phyloP scores from a whole-genome alignment of 2,113 vertebrate species.

The Paramormyrops kingsleyae region DNA sequence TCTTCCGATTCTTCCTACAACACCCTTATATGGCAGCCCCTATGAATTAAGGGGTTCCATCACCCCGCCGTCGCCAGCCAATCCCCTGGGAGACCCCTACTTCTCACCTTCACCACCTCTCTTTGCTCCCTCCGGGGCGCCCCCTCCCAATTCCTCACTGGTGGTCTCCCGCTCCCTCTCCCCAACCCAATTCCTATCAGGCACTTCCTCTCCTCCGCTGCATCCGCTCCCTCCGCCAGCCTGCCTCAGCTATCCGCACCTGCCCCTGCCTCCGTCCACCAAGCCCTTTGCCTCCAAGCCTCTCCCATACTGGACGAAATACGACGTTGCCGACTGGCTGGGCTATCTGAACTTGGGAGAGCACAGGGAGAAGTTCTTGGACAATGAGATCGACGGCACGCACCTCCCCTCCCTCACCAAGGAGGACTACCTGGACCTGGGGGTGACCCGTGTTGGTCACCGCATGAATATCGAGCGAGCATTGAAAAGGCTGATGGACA shows the following conservation, averaged over 20 bases:
- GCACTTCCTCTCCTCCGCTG: conserved; percentile 56
- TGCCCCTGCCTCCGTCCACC: conserved; percentile 70
- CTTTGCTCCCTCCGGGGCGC: conserved; percentile 57
- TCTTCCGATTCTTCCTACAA: conserved; percentile 77
- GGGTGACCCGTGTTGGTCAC: conserved; percentile 87
- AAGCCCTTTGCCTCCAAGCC: conserved; percentile 86
- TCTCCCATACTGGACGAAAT: conserved; percentile 88
- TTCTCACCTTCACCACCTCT: conserved; percentile 59
- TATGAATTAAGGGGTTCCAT: conserved; percentile 60
- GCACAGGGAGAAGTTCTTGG: conserved; percentile 83
- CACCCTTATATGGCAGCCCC: conserved; percentile 55
- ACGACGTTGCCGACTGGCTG: conserved; percentile 91
- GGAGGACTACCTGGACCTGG: conserved; percentile 90
- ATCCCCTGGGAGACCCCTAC: conserved; percentile 65
- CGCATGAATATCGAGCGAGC: conserved; percentile 94
- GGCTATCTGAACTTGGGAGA: conserved; percentile 81
- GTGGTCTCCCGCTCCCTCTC: conserved; percentile 74
- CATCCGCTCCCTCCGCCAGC: conserved; percentile 60
- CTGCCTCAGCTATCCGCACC: conserved; percentile 70
- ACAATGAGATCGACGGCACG: conserved; percentile 91
- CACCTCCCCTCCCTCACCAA: conserved; percentile 88
- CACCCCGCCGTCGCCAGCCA: conserved; percentile 57
- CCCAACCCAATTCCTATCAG: conserved; percentile 76
- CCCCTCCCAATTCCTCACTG: conserved; percentile 54
- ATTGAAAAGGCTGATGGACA: conserved; percentile 85